Conservation (phyloP, 2,888 invertebrate species). For the Perdita meconis region DNA sequence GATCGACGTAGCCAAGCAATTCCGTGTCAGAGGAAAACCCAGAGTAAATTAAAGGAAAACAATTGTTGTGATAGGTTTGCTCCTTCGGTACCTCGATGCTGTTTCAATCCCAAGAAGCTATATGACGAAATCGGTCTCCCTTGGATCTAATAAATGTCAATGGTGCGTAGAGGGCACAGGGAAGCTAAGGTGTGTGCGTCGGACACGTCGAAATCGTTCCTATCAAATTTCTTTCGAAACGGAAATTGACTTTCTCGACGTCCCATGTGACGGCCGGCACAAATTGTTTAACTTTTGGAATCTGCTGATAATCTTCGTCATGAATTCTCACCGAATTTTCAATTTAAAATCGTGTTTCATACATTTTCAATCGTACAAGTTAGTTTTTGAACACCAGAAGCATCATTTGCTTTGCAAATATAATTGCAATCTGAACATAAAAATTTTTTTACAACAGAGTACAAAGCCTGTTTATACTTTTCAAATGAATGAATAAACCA, state of each 20-base stretch:
- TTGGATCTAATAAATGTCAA: slow-evolving; percentile 53
- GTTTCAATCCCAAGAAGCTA: slow-evolving; percentile 36
- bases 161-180: slow-evolving; percentile 24
- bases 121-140: slow-evolving; percentile 37
- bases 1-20: slow-evolving; percentile 67
- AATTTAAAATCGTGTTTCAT: no score
- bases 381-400: no score
- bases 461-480: no score
- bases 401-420: no score
- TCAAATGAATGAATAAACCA: no score
- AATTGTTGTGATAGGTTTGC: slow-evolving; percentile 59
- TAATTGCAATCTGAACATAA: no score
- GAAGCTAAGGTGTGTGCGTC: slow-evolving; percentile 12
- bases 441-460: no score
- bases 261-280: slow-evolving; percentile 8
- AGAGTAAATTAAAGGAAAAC: slow-evolving; percentile 73
- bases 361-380: no score
- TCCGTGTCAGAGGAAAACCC: slow-evolving; percentile 30
- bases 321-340: not conserved
- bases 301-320: not conserved
- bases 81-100: slow-evolving; percentile 6
- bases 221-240: slow-evolving; percentile 30
- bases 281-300: not conserved
- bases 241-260: slow-evolving; percentile 26
- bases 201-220: slow-evolving; percentile 27